Evolutionary conservation across 2,113 vertebrate genomes (phyloP), one percentile per base, ranked within the genome.

Genomic region (Pseudonaja textilis): DNA sequence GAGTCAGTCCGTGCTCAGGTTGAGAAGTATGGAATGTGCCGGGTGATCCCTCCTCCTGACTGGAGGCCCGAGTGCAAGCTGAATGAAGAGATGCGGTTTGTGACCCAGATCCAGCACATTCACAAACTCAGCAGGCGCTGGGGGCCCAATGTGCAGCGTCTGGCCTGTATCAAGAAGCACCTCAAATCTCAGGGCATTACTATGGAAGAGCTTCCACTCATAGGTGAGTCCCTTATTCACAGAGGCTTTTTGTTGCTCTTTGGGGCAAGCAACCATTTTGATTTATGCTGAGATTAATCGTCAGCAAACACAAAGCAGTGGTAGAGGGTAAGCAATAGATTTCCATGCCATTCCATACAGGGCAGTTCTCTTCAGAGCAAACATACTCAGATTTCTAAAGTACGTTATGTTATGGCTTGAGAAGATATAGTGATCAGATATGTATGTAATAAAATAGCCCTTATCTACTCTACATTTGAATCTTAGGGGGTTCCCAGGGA

Each of bases 171-270:
- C 97, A 99, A 99, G 98, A 99, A 99, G 98, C 99, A 99, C 98
- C 99, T 99, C 98, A 98, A 98, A 98, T 99, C 99, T 99, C 99
- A 99, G 99, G 99, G 99, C 99, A 99, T 99, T 98, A 98, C 98
- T 97, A 99, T 99, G 99, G 99, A 99, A 11, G 99, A 99, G 97
- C 99, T 99, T 93, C 99, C 99, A 42, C 98, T 99, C 97, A 99
- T 99, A 96, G 99, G 99, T 99, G 96, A 99, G 98, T 94, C 92
- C 94, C 95, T 93, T 89, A 94, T 9, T 89, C 52, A 91, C 91
- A 0, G 88, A 92, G 93, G 90, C 85, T 45, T 95, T 91, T 92
- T 56, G 90, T 91, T 0, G 0, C 93, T 90, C 50, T 86, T 81
- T 90, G 0, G 91, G 1, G 87, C 85, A 1, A 0, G 26, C 5